phyloP scores from a whole-genome alignment of 2,888 invertebrate species.

The Drosophila kuntzei region DNA sequence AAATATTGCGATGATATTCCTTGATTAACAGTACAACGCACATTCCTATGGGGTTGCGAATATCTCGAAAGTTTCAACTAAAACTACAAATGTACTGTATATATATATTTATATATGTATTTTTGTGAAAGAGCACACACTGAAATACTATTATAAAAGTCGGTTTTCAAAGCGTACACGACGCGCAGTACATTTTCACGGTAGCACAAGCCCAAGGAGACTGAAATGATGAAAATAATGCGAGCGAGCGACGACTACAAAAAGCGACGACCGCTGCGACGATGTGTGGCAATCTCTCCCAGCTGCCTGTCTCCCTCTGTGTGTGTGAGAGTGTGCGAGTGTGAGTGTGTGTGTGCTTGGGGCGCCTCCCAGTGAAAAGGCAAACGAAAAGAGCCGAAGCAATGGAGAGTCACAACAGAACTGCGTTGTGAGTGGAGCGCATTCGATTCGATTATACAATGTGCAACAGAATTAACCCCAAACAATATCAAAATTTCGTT shows the following conservation, averaged over 20 bases:
- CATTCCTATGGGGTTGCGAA: conserved; percentile 13
- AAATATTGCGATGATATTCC: conserved; percentile 10
- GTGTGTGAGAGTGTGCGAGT: conserved; percentile 15
- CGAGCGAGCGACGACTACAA: conserved; percentile 54
- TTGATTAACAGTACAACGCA: conserved; percentile 42
- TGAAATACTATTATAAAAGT: conserved; percentile 27
- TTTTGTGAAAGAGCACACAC: conserved; percentile 11
- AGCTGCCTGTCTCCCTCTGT: conserved; percentile 22
- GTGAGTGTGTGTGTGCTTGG: conserved; percentile 26
- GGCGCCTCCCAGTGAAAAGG: conserved; percentile 56
- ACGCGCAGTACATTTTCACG: conserved; percentile 83
- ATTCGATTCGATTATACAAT: conserved; percentile 70
- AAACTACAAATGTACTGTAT: conserved; percentile 21
- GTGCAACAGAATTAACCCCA: conserved; percentile 73
- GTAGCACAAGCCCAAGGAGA: conserved; percentile 84
- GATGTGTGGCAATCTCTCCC: conserved; percentile 59
- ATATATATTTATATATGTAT: conserved; percentile 17
- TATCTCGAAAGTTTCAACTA: conserved; percentile 19
- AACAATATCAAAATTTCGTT: conserved; percentile 28
- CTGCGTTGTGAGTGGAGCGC: conserved; percentile 37
- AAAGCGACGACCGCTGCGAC: conserved; percentile 59
- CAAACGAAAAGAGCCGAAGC: conserved; percentile 59
- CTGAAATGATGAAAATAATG: conserved; percentile 55
- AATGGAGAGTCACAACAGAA: conserved; percentile 23
- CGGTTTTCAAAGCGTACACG: conserved; percentile 50